These are phyloP conservation scores for Idaea aversata DNA, from an alignment of 2,888 invertebrate species.

Conservation along the genomic window DNA sequence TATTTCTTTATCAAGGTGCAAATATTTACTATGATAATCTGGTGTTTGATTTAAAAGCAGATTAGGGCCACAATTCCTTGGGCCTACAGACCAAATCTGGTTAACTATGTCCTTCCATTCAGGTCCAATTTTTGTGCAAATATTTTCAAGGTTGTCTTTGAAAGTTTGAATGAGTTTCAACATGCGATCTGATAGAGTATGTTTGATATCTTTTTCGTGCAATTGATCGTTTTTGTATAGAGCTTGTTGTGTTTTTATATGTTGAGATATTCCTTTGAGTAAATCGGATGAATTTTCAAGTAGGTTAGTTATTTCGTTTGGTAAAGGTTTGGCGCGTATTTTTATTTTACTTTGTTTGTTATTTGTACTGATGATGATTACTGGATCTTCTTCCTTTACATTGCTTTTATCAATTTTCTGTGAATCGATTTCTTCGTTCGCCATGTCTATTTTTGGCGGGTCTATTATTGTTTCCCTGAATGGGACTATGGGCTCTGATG, in stretches of 20 bases:
- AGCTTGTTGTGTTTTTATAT: slow-evolving; percentile 68
- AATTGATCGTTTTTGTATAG: slow-evolving; percentile 58
- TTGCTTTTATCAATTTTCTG: slow-evolving; percentile 75
- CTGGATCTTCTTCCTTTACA: slow-evolving; percentile 72
- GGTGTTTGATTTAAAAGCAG: slow-evolving; percentile 89
- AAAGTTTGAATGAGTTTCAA: slow-evolving; percentile 68
- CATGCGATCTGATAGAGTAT: slow-evolving; percentile 64
- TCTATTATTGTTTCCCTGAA: slow-evolving; percentile 95
- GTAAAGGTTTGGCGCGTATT: slow-evolving; percentile 89
- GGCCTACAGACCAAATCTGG: slow-evolving; percentile 95
- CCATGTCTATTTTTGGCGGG: slow-evolving; percentile 90
- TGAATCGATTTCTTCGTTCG: slow-evolving; percentile 89
- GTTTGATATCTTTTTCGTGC: slow-evolving; percentile 53
- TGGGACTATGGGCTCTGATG: slow-evolving; percentile 97
- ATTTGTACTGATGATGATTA: slow-evolving; percentile 82
- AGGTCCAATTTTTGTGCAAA: slow-evolving; percentile 81
- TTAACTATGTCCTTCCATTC: slow-evolving; percentile 77
- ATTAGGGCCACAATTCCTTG: slow-evolving; percentile 93
- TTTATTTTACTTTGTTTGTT: slow-evolving; percentile 86
- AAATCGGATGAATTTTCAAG: slow-evolving; percentile 86
- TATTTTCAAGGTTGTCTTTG: slow-evolving; percentile 79
- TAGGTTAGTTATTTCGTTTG: slow-evolving; percentile 83
- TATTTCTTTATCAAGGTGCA: slow-evolving; percentile 60
- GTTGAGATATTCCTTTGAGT: slow-evolving; percentile 82
- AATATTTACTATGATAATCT: slow-evolving; percentile 79